Evolutionary conservation across 2,888 invertebrate genomes (phyloP), one percentile per base, ranked within the genome.

Genomic region (Spilosoma lubricipeda): DNA sequence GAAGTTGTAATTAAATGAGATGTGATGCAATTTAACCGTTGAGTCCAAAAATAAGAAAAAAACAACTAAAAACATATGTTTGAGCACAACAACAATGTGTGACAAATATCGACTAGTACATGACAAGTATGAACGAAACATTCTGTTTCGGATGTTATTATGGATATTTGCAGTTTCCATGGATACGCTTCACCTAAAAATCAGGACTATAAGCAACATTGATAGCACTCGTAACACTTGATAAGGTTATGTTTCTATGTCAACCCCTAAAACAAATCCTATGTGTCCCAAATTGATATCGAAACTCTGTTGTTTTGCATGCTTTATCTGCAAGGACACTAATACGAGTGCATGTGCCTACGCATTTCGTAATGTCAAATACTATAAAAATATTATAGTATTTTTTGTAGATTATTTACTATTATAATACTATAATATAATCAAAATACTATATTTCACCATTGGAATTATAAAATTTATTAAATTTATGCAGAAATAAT

Each of bases 171-270:
- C 15, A 18, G 63, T 68, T 48, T 64, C 67, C 74, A 71, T 76
- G 64, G 65, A 70, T 71, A 73, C 52, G 36, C 42, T 67, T 48
- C 52, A 71, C 39, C 20, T 33, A 65, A 33, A 72, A 56, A 68
- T 75, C 68, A 68, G 67, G 59, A 56, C 63, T 56, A 45, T 48
- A 67, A 15, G 64, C 30, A 52, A 33, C n/a, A 72, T 69, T 56
- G 69, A 69, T 72, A 75, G 72, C 45, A 69, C 65, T 63, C 36
- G 27, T 65, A 52, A 67, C 68, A 30, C n/a, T 23, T 42, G 74
- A 74, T 74, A 73, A 69, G 52, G n/a, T 33, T 67, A 20, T 59
- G 74, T 70, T 78, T 67, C 70, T 72, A 74, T 70, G 72, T 75
- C 71, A 74, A 73, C 68, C 71, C 66, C 59, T 71, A 68, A 76